phyloP scores from a whole-genome alignment of 2,888 invertebrate species.

The Mythimna vitellina region DNA sequence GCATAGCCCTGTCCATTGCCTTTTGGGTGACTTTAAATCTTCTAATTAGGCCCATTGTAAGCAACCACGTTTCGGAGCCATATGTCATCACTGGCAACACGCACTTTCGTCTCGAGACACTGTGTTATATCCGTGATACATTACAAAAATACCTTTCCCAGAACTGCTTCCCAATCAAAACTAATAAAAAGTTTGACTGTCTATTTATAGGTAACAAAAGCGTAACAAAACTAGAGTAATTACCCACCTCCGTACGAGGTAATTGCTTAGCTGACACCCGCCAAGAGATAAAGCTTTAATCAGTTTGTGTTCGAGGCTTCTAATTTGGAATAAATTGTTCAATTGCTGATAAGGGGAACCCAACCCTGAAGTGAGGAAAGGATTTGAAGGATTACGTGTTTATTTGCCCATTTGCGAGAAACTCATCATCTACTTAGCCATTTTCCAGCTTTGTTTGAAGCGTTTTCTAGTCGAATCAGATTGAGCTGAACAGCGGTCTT shows the following conservation, averaged over 20 bases:
- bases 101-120: too few species aligned
- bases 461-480: background rate
- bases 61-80: too few species aligned
- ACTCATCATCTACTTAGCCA: background rate
- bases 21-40: too few species aligned
- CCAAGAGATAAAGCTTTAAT: slow-evolving; percentile 57
- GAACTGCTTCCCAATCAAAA: background rate
- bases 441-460: background rate
- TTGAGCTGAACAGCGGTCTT: background rate
- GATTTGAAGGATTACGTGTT: slow-evolving; percentile 8
- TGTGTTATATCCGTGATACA: too few species aligned
- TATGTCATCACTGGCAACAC: too few species aligned
- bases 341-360: slow-evolving; percentile 23
- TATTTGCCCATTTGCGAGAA: slow-evolving; percentile 7
- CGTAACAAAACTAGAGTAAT: slow-evolving; percentile 47
- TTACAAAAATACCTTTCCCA: background rate
- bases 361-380: background rate
- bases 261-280: slow-evolving; percentile 54
- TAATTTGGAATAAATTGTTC: slow-evolving; percentile 49
- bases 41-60: too few species aligned
- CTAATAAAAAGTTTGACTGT: slow-evolving; percentile 27
- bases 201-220: slow-evolving; percentile 39
- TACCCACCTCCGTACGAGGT: slow-evolving; percentile 43
- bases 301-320: slow-evolving; percentile 52
- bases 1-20: too few species aligned